Percentiles rank a stretch among this genome's conserved stretches.
Evolutionary conservation across 2,113 vertebrate species (phyloP).

Genomic region (Nipponia nippon): DNA sequence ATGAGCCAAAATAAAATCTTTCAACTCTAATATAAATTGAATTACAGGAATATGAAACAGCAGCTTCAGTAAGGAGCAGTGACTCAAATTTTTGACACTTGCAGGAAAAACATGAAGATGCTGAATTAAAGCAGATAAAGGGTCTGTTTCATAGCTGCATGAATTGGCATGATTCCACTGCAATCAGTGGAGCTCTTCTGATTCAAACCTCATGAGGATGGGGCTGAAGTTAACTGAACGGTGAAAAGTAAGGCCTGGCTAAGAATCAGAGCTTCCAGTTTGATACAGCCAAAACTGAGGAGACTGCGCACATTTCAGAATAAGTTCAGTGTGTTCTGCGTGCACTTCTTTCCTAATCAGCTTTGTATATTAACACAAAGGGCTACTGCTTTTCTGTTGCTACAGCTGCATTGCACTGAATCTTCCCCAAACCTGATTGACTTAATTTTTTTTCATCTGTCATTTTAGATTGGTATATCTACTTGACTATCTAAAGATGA

Average conservation of each 20-base stretch:
- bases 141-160: background rate
- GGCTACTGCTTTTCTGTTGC: background rate
- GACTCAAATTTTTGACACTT: background rate
- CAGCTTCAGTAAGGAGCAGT: background rate
- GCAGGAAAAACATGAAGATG: background rate
- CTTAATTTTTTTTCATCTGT: background rate
- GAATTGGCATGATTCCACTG: background rate
- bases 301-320: background rate
- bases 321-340: background rate
- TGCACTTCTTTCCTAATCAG: background rate
- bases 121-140: slow-evolving; percentile 10
- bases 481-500: background rate
- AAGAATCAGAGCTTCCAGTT: background rate
- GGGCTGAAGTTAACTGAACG: background rate
- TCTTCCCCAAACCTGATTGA: background rate
- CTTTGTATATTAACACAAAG: background rate
- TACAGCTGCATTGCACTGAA: background rate
- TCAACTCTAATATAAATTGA: background rate
- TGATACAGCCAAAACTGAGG: background rate
- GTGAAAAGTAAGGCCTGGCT: background rate
- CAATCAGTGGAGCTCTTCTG: background rate
- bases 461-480: background rate
- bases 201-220: background rate
- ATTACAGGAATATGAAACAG: slow-evolving; percentile 16
- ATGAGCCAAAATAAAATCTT: slow-evolving; percentile 20